phyloP scores from a whole-genome alignment of 2,797 vertebrate genomes.

The Malacoctenus gilli region DNA sequence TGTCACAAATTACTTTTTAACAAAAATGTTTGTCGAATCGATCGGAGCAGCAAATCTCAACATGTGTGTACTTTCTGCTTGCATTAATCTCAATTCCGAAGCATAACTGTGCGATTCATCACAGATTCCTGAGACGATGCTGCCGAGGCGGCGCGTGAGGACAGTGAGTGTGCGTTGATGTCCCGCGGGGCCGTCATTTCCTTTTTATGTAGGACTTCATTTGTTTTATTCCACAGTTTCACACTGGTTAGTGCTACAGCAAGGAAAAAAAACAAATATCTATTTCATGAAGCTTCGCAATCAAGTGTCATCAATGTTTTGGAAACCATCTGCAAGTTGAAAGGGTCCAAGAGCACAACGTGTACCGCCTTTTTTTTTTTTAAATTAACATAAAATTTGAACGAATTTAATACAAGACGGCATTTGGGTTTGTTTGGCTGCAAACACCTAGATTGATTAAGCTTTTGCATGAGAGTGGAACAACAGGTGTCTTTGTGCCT shows the following conservation, averaged over 20 bases:
- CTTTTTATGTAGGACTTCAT: slow-evolving; percentile 36
- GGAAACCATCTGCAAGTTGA: slow-evolving; percentile 19
- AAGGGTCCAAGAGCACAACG: slow-evolving; percentile 36
- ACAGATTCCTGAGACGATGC: too few relatives aligned
- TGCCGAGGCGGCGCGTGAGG: too few relatives aligned
- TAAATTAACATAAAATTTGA: slow-evolving; percentile 30
- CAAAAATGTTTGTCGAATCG: too few relatives aligned
- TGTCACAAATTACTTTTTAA: too few relatives aligned
- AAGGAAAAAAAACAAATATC: slow-evolving; percentile 35
- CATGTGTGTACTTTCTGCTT: too few relatives aligned
- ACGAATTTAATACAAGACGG: slow-evolving; percentile 54
- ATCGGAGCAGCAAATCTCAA: too few relatives aligned
- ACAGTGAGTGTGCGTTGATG: too few relatives aligned
- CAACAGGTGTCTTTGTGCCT: slow-evolving; percentile 88
- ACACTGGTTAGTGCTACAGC: slow-evolving; percentile 6
- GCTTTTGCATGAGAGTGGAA: slow-evolving; percentile 72
- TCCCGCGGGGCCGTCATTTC: slow-evolving; percentile 33
- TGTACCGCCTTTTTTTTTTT: slow-evolving; percentile 10
- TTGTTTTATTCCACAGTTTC: slow-evolving; percentile 23
- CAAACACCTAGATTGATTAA: slow-evolving; percentile 79
- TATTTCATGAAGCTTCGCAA: slow-evolving; percentile 30
- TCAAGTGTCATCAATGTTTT: slow-evolving; percentile 45
- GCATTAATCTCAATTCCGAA: too few relatives aligned
- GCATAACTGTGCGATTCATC: too few relatives aligned
- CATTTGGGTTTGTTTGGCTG: slow-evolving; percentile 71